These are phyloP conservation scores for Bombus superbus DNA, from an alignment of 1,140 invertebrate genomes.

Conservation along the genomic window DNA sequence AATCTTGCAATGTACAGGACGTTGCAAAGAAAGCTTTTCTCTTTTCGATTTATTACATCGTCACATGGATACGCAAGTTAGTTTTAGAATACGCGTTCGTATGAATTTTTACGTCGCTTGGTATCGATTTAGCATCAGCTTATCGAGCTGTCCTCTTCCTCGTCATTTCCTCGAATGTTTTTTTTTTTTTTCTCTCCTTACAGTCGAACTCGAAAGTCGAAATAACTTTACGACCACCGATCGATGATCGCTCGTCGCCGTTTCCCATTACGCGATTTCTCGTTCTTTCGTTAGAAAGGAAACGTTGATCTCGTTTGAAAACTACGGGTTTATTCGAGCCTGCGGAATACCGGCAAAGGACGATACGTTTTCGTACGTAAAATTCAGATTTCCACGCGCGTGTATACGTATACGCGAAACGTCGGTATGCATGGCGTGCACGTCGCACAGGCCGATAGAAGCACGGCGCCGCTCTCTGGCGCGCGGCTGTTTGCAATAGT, in stretches of 20 bases:
- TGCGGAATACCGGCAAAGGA: not conserved
- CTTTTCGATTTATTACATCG: no score
- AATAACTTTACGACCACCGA: not conserved
- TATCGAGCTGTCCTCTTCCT: no score
- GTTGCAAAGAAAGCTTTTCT: no score
- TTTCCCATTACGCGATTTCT: constrained; percentile 2
- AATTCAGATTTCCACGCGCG: not conserved
- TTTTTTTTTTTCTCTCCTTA: not conserved
- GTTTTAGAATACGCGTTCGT: no score
- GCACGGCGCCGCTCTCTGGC: not conserved
- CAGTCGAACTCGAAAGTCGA: not conserved
- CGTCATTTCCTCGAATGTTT: no score
- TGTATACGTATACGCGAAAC: no score
- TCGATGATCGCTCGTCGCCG: not conserved
- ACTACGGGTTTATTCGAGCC: constrained; percentile 4
- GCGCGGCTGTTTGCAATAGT: constrained; percentile 27
- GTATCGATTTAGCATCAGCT: no score
- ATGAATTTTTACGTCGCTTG: no score
- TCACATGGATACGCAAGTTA: no score
- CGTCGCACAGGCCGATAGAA: constrained; percentile 1
- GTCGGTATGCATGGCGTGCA: not conserved
- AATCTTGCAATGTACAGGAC: no score
- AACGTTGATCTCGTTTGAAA: not conserved
- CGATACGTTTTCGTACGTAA: constrained; percentile 4
- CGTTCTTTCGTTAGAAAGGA: constrained; percentile 14